Base-by-base conservation (phyloP, 2,113 vertebrate genomes). In the Solea senegalensis region DNA sequence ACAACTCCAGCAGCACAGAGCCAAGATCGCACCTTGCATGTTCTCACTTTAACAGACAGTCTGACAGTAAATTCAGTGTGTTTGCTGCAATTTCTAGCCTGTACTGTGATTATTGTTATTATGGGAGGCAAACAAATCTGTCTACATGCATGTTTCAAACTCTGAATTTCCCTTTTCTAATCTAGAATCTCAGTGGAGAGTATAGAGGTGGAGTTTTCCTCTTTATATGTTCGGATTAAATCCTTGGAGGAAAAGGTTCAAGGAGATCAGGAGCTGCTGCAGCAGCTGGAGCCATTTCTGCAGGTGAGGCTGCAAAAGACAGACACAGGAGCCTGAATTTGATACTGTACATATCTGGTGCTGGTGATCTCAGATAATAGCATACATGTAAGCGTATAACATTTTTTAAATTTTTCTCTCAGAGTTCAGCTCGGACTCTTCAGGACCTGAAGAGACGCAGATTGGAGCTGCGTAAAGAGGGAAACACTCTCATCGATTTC, bases 401-500 rank as follows among this genome's bases (percentile, higher is more conserved):
- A 21, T 5, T 45, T 15, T n/a, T 43, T 56, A 0, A 27, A 60
- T 80, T 48, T 53, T 43, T 21, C n/a, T 62, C 51, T 65, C 84
- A 99, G 98, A 95, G 91, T 83, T 93, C 96, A 51, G 21, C 92
- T n/a, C 92, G 84, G 79, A 94, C 95, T 49, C 91, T 99, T 52
- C 93, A 93, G 41, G 95, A 97, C 51, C 91, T 99, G 74, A 96
- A 97, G 74, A 86, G 77, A 16, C 91, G 94, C 87, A 94, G 94
- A 55, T 81, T 81, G 71, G 94, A 96, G 61, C 90, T 99, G 68
- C 94, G 94, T 34, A 94, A 92, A 15, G 95, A 97, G 78, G 95
- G 96, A 21, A 95, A 94, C 15, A 72, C 94, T 50, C 96, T 99
- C 10, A 98, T 99, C 45, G 98, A 99, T 80, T 99, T 99, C 89